These are phyloP conservation scores for Chunga burmeisteri DNA, from an alignment of 2,113 vertebrate species.

Conservation along the genomic window DNA sequence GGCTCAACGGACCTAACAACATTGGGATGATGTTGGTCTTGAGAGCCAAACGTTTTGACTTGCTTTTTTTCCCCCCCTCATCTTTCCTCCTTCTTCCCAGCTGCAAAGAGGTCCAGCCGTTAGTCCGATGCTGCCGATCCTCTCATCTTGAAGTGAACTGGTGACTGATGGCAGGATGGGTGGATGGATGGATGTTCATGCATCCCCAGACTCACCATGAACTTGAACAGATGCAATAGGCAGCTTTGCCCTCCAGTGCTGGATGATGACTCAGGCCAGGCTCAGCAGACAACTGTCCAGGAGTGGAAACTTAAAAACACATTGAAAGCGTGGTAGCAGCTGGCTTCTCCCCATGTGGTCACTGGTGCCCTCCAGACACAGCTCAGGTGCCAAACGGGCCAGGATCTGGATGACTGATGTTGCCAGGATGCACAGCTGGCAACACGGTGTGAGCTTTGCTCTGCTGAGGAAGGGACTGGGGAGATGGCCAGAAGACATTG, in stretches of 20 bases:
- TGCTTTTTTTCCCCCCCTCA: fast-evolving
- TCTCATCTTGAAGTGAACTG: not conserved
- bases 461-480: not conserved
- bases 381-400: not conserved
- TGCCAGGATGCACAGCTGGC: not conserved
- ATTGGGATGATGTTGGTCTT: not conserved
- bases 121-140: not conserved
- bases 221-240: not conserved
- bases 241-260: not conserved
- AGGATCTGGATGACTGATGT: not conserved
- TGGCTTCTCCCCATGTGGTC: not conserved
- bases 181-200: no score
- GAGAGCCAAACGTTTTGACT: not conserved
- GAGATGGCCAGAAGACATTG: not conserved
- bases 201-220: not conserved
- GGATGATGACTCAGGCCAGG: not conserved
- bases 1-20: not conserved
- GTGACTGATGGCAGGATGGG: not conserved
- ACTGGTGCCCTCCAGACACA: not conserved
- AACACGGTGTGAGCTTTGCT: not conserved
- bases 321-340: not conserved
- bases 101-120: not conserved
- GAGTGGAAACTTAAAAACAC: not conserved
- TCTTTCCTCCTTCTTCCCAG: not conserved
- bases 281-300: not conserved